These are phyloP conservation scores for Trematomus loennbergii DNA, from an alignment of 2,113 vertebrate species.

Conservation along the genomic window DNA sequence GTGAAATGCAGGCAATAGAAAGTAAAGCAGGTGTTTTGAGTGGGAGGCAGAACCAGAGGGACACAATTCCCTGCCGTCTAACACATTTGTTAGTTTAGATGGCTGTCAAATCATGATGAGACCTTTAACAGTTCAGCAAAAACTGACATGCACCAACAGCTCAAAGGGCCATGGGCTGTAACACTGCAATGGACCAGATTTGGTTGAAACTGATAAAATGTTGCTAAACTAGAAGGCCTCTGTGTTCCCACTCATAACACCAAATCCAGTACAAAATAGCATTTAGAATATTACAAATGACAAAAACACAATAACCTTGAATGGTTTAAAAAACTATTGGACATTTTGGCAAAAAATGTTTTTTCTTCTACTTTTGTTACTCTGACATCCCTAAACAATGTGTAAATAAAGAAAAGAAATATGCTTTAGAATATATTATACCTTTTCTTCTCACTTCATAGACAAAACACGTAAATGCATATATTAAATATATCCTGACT, in stretches of 20 bases:
- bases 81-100: slow-evolving; percentile 8
- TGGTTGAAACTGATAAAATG: slow-evolving; percentile 34
- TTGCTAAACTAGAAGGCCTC: slow-evolving; percentile 36
- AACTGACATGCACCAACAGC: slow-evolving; percentile 17
- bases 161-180: slow-evolving; percentile 8
- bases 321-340: slow-evolving; percentile 67
- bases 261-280: slow-evolving; percentile 57
- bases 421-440: slow-evolving; percentile 86
- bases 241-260: slow-evolving; percentile 62
- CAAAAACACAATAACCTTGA: slow-evolving; percentile 55
- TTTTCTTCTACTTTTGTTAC: slow-evolving; percentile 66
- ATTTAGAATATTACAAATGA: slow-evolving; percentile 57
- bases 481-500: slow-evolving; percentile 87
- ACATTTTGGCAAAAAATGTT: slow-evolving; percentile 75
- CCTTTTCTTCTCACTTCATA: slow-evolving; percentile 85
- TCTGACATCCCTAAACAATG: slow-evolving; percentile 71
- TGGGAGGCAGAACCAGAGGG: slow-evolving; percentile 37
- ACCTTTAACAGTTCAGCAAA: slow-evolving; percentile 13
- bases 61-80: slow-evolving; percentile 15
- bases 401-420: slow-evolving; percentile 79
- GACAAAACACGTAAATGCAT: slow-evolving; percentile 81
- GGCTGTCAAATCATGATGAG: slow-evolving; percentile 27
- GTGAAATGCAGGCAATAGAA: slow-evolving; percentile 64
- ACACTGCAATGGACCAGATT: slow-evolving; percentile 6
- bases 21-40: slow-evolving; percentile 59